These are phyloP conservation scores for Trichosurus vulpecula DNA, from an alignment of 2,797 vertebrate genomes.

Conservation along the genomic window DNA sequence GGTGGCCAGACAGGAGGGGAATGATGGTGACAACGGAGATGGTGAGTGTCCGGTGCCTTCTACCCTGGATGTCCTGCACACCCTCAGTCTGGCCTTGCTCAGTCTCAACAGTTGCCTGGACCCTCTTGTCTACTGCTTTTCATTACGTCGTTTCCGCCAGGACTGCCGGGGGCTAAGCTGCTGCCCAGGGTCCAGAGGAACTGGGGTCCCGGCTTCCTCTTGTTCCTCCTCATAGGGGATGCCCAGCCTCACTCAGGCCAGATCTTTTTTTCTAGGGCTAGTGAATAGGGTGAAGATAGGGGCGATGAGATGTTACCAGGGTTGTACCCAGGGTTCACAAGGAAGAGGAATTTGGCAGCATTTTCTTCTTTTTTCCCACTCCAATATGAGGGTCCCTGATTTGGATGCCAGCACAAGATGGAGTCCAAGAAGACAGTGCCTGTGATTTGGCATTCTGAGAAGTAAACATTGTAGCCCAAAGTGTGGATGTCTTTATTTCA, in stretches of 20 bases:
- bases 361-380: not conserved
- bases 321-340: no score
- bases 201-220: not conserved
- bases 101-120: slow-evolving; percentile 83
- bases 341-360: not conserved
- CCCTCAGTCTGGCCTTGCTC: slow-evolving; percentile 77
- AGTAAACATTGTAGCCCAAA: not conserved
- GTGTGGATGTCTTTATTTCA: not conserved
- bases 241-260: not conserved
- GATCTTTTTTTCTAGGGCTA: not conserved
- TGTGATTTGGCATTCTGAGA: not conserved
- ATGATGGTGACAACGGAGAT: rapidly evolving
- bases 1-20: slow-evolving; percentile 56
- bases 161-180: slow-evolving; percentile 65
- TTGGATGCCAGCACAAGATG: not conserved
- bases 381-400: not conserved
- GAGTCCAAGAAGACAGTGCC: not conserved
- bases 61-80: slow-evolving; percentile 69
- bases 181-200: rapidly evolving
- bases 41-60: not conserved
- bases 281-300: not conserved
- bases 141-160: slow-evolving; percentile 68
- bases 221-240: slow-evolving; percentile 45
- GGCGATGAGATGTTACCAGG: not conserved
- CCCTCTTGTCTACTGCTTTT: slow-evolving; percentile 81